Evolutionary conservation across 2,797 vertebrate species (phyloP), one percentile per base, ranked within the genome.

Genomic region (Pagetopsis macropterus): DNA sequence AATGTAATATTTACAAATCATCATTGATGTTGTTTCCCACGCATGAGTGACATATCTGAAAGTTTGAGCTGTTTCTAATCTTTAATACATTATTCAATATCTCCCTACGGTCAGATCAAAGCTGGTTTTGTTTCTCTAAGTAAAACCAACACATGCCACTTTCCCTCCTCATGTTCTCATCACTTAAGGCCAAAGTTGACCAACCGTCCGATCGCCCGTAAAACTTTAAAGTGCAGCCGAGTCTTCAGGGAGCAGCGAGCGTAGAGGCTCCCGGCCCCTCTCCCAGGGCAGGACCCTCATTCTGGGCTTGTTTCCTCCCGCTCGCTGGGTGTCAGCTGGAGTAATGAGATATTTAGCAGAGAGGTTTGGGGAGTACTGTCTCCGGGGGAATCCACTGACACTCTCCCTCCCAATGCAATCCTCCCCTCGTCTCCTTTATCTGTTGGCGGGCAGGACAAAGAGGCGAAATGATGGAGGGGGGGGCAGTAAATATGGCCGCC

Each of bases 281-380:
- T 78, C 79, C 86, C 73, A 63, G 76, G 78, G 78, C 77, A 73
- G 79, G 76, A 70, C 78, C 82, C 79, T 84, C 79, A 87, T 87
- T 87, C 86, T 55, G 59, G 84, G 74, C 76, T 69, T 72, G 67
- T 37, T 69, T 68, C 77, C 73, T 76, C 71, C 55, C 11, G 55
- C 75, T 80, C 74, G 44, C 80, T 43, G 74, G 71, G 82, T 91
- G 90, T 90, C 90, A 86, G 83, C 84, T 48, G 81, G 76, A 86
- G 89, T 90, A 90, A 92, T 92, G 91, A 90, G 88, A 90, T 92
- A 87, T 92, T 92, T 92, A 91, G 86, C 79, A 19, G 85, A 66
- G 81, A 81, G 69, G 71, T 75, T 81, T 75, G 19, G 67, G 76
- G 82, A 86, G 84, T 78, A 63, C 64, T 45, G 76, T 87, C 88